Percentiles rank a stretch among this genome's conserved stretches.
phyloP scores from a whole-genome alignment of 2,113 vertebrate genomes.

The Empidonax traillii region DNA sequence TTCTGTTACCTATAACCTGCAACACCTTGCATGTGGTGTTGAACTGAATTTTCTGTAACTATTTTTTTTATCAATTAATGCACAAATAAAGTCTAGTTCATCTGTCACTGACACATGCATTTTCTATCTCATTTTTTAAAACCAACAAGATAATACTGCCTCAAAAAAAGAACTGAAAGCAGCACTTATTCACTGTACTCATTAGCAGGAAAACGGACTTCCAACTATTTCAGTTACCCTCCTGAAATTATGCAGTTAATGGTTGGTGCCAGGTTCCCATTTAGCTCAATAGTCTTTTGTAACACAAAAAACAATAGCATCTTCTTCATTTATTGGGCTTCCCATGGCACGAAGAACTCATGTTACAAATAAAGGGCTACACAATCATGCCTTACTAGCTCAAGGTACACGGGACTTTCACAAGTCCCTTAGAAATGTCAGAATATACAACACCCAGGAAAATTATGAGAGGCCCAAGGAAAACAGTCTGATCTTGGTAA shows the following conservation, averaged over 20 bases:
- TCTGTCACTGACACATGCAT: not conserved
- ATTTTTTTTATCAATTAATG: not conserved
- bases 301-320: slow-evolving; percentile 27
- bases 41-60: not conserved
- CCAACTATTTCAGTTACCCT: not conserved
- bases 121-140: not conserved
- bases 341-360: slow-evolving; percentile 13
- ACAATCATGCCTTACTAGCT: not conserved
- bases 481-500: not conserved
- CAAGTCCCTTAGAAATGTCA: not conserved
- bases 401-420: not conserved
- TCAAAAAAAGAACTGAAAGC: not conserved
- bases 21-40: accelerated
- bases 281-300: slow-evolving; percentile 22
- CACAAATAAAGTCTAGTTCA: not conserved
- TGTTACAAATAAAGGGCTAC: not conserved
- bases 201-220: not conserved
- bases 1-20: not conserved
- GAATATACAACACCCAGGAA: not conserved
- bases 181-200: not conserved
- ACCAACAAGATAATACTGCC: not conserved
- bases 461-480: not conserved
- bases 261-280: not conserved
- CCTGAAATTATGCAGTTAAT: not conserved
- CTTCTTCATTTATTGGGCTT: slow-evolving; percentile 19